These are phyloP conservation scores for Bembecia ichneumoniformis DNA, from an alignment of 2,888 invertebrate genomes.

Conservation along the genomic window DNA sequence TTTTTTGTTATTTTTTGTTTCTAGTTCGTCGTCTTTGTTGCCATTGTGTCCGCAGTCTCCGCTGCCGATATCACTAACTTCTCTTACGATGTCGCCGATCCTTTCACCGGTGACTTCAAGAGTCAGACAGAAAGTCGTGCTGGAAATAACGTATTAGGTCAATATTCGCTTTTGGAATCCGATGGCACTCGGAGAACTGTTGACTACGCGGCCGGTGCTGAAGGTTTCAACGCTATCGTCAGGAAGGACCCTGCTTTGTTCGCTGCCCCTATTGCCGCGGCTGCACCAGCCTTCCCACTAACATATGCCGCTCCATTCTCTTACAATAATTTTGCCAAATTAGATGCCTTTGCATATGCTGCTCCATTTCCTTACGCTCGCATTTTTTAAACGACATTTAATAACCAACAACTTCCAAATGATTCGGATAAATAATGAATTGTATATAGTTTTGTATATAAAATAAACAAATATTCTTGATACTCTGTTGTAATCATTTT, in stretches of 20 bases:
- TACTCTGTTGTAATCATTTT: conserved; percentile 1
- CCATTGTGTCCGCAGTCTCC: conserved; percentile 28
- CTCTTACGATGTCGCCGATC: conserved; percentile 71
- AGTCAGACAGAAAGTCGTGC: conserved; percentile 64
- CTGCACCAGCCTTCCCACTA: conserved; percentile 16
- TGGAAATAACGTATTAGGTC: conserved; percentile 65
- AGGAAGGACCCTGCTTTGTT: conserved; percentile 59
- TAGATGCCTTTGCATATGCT: conserved; percentile 8
- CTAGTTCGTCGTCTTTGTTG: conserved; percentile 45
- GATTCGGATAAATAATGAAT: neutral
- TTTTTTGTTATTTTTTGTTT: conserved; percentile 8
- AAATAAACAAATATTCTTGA: conserved; percentile 9
- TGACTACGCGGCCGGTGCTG: conserved; percentile 69
- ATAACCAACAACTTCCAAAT: neutral
- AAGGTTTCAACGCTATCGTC: conserved; percentile 72
- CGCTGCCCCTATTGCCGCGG: conserved; percentile 23
- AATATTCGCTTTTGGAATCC: conserved; percentile 67
- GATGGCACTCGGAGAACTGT: conserved; percentile 69
- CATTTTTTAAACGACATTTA: conserved; percentile 21
- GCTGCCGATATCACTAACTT: conserved; percentile 47
- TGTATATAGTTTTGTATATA: conserved; percentile 22
- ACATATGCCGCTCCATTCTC: conserved; percentile 14
- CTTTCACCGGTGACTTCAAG: conserved; percentile 70
- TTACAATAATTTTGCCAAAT: conserved; percentile 5
- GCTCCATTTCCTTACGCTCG: conserved; percentile 19